A percentile compares a stretch with the other conserved stretches of the same genome.
Conservation (phyloP, 30 jellyfish, hydroid and myxozoan species). For the Hydra vulgaris region DNA sequence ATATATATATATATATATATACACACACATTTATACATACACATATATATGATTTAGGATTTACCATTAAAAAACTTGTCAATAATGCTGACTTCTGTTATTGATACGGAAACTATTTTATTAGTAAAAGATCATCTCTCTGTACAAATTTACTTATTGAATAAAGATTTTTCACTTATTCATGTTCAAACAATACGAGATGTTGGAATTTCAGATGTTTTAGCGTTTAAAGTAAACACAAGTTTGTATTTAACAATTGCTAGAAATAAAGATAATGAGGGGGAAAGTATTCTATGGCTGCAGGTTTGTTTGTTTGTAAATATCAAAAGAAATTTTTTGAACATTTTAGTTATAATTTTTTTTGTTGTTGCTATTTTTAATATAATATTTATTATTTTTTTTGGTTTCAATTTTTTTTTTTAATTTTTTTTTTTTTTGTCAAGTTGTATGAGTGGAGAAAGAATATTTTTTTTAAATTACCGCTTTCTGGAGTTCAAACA, state of each 20-base stretch:
- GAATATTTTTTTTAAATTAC: neutral
- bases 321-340: too few relatives aligned
- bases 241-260: constrained; percentile 9
- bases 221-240: constrained; percentile 20
- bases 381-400: neutral
- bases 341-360: neutral
- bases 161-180: neutral
- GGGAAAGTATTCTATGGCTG: constrained; percentile 5
- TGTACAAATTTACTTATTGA: neutral
- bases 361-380: neutral
- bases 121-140: neutral
- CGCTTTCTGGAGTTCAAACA: constrained; percentile 15
- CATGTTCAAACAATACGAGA: constrained; percentile 8
- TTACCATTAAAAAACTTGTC: neutral
- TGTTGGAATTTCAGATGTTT: constrained; percentile 47
- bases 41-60: constrained; percentile 1
- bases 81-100: neutral
- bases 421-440: neutral
- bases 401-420: neutral
- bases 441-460: constrained; percentile 16
- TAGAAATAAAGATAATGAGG: neutral
- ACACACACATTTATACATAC: too few relatives aligned
- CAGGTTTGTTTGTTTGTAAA: constrained; percentile 11
- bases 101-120: neutral
- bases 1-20: too few relatives aligned